These are phyloP conservation scores for Cyprinella venusta DNA, from an alignment of 2,797 vertebrate species.

Conservation along the genomic window DNA sequence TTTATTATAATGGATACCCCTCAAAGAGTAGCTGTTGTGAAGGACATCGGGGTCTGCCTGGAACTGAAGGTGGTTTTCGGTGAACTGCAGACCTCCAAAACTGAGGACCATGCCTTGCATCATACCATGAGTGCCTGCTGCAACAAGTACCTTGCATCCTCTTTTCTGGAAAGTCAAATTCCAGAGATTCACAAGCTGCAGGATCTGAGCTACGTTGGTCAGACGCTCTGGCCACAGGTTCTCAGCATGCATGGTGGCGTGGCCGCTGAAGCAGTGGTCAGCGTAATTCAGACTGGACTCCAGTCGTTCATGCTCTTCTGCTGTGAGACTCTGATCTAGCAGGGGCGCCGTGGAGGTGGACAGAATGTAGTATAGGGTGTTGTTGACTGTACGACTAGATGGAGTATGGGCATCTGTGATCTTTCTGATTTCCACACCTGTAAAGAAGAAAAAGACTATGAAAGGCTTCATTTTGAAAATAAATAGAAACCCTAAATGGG, in stretches of 20 bases:
- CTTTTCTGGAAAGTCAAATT: slow-evolving; percentile 93
- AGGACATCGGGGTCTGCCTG: slow-evolving; percentile 93
- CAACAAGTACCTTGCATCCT: slow-evolving; percentile 90
- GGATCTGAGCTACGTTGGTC: slow-evolving; percentile 81
- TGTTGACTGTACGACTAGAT: slow-evolving; percentile 90
- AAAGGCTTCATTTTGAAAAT: background rate
- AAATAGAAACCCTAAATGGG: background rate
- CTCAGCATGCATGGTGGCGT: slow-evolving; percentile 95
- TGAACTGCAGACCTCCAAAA: slow-evolving; percentile 97
- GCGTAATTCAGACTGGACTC: slow-evolving; percentile 92
- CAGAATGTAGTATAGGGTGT: slow-evolving; percentile 92
- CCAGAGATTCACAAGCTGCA: slow-evolving; percentile 94
- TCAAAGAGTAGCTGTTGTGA: slow-evolving; percentile 94
- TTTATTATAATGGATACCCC: slow-evolving; percentile 93
- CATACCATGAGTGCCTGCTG: slow-evolving; percentile 88
- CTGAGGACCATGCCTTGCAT: slow-evolving; percentile 97
- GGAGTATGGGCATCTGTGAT: slow-evolving; percentile 92
- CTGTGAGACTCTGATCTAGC: slow-evolving; percentile 78
- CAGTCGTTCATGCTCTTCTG: slow-evolving; percentile 83
- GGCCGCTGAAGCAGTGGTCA: slow-evolving; percentile 97
- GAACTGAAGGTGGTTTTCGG: slow-evolving; percentile 97
- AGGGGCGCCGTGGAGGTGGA: slow-evolving; percentile 85
- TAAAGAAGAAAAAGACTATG: background rate
- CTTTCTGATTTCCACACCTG: slow-evolving; percentile 94
- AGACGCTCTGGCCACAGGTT: slow-evolving; percentile 91